phyloP scores from a whole-genome alignment of 1,140 invertebrate genomes.

The Euura saliciscinereae region DNA sequence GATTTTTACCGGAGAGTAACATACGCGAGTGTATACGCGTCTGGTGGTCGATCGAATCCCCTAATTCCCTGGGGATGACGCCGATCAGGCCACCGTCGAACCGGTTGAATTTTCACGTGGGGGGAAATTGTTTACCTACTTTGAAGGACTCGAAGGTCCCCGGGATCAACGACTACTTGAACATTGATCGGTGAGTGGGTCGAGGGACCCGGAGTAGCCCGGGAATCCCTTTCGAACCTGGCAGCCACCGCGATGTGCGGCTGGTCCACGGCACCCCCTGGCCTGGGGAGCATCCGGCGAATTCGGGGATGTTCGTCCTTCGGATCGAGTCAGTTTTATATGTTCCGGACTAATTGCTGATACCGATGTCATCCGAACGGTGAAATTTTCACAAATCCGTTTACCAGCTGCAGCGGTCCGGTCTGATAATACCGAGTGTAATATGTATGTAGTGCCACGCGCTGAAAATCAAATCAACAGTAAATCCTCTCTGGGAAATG shows the following conservation, averaged over 20 bases:
- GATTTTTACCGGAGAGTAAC: too few species aligned
- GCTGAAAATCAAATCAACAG: conserved; percentile 4
- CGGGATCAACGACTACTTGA: neutral
- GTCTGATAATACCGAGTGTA: neutral
- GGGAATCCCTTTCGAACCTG: neutral
- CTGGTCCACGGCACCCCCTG: neutral
- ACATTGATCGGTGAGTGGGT: neutral
- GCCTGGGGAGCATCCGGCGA: neutral
- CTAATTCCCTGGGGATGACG: too few species aligned
- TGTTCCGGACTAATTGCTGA: neutral
- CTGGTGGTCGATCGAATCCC: too few species aligned
- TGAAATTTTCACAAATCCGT: neutral
- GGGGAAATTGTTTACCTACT: neutral
- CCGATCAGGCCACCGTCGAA: too few species aligned
- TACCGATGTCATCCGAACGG: neutral
- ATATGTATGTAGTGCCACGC: neutral
- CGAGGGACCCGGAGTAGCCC: neutral
- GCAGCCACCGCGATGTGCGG: too few species aligned
- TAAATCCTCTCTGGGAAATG: neutral
- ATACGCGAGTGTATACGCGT: too few species aligned
- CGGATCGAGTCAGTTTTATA: neutral
- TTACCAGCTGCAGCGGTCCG: neutral
- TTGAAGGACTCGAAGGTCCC: neutral
- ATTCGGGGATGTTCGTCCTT: neutral
- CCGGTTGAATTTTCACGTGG: too few species aligned